Conservation (phyloP, 1,140 invertebrate species). For the Dreissena rostriformis region DNA sequence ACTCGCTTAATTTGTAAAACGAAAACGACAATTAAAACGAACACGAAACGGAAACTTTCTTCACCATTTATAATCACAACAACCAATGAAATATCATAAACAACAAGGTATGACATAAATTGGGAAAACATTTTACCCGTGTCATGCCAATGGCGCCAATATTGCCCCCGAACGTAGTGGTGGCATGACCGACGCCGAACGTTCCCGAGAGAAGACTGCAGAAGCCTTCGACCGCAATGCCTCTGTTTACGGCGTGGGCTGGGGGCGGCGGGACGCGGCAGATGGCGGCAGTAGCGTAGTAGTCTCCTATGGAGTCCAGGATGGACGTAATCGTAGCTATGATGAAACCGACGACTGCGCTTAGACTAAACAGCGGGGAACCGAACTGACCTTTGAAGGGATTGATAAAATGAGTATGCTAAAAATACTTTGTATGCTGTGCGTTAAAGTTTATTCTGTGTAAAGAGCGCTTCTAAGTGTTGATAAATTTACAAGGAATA, state of each 20-base stretch:
- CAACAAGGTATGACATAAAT: neutral
- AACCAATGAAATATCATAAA: neutral
- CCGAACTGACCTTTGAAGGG: conserved; percentile 66
- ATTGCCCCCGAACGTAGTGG: conserved; percentile 87
- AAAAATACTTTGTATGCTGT: too few species aligned
- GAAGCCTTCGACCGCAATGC: conserved; percentile 90
- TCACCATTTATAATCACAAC: neutral
- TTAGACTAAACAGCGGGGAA: conserved; percentile 55
- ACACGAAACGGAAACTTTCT: neutral
- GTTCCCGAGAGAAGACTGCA: conserved; percentile 91
- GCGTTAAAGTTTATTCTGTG: too few species aligned
- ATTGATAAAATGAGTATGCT: too few species aligned
- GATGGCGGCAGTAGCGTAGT: conserved; percentile 63
- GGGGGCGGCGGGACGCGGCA: conserved; percentile 64
- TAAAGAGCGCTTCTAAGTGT: too few species aligned
- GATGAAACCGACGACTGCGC: conserved; percentile 60
- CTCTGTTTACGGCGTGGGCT: conserved; percentile 64
- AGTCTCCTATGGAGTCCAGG: conserved; percentile 75
- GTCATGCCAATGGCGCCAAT: conserved; percentile 71
- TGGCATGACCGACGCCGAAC: conserved; percentile 90
- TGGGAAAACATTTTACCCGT: conserved; percentile 46
- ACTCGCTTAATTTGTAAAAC: neutral
- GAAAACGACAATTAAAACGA: too few species aligned
- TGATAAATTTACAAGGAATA: too few species aligned
- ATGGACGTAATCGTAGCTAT: conserved; percentile 67